Base-by-base conservation (phyloP, 2,797 vertebrate genomes). In the Protonibea diacanthus region DNA sequence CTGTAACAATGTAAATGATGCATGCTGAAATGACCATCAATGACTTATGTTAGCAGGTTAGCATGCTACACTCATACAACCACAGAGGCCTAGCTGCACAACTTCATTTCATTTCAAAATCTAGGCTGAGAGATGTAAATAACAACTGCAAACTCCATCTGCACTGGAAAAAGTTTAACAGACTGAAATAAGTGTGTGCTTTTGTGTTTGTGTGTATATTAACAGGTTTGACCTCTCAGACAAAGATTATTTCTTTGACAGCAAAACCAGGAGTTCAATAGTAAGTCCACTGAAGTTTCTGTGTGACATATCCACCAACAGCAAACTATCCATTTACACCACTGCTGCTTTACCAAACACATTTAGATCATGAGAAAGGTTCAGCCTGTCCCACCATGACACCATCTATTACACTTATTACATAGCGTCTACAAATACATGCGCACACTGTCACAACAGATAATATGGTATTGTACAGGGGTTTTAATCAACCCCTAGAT, bases 161-260 rank as follows among this genome's bases (percentile, higher is more conserved):
- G 33, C 33, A 33, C 33, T 33, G 33, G 33, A 33, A 29, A 33
- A 52, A n/a, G 15, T 7, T 18, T 17, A 55, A 25, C 15, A 53
- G 11, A 58, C 44, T 17, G 23, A 64, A 15, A 23, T 12, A 21
- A 6, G 8, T 44, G 45, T 63, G 20, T 47, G 38, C 52, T 7
- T 74, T 48, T 65, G n/a, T 79, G 3, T 70, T 18, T 77, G 25
- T 81, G 29, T 81, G 14, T 77, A 33, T 80, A 18, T 70, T 44
- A 15, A 70, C 94, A 99, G 98, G 92, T 99, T 99, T 92, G 98
- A 99, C 93, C 93, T 99, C 81, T 97, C 97, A 48, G 97, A 99
- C 93, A 99, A 94, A 93, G 97, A 99, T 65, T 96, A 93, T 73
- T 99, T 99, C 95, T 99, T 99, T 59, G 97, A 98, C 94, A 99